phyloP scores from a whole-genome alignment of 2,113 vertebrate genomes.

The Falco punctatus region DNA sequence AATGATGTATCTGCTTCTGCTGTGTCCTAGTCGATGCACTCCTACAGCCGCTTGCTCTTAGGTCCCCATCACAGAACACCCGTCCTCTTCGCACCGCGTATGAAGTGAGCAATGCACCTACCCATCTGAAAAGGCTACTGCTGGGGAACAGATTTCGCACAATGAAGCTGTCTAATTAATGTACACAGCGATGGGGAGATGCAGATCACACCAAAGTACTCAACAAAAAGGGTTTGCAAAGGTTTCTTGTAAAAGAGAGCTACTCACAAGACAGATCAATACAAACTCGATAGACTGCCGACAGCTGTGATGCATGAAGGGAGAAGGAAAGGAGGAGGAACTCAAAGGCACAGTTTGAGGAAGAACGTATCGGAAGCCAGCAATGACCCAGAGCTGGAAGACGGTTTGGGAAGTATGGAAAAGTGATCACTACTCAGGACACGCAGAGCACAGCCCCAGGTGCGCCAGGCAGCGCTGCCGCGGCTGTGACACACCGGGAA shows the following conservation, averaged over 20 bases:
- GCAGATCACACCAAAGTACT: background rate
- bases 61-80: background rate
- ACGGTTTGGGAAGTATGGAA: background rate
- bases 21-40: background rate
- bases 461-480: background rate
- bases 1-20: background rate
- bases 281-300: background rate
- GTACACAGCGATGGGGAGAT: background rate
- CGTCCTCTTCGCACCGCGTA: background rate
- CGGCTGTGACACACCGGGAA: background rate
- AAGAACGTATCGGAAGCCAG: slow-evolving; percentile 11
- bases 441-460: background rate
- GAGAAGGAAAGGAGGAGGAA: background rate
- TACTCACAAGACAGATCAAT: background rate
- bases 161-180: background rate
- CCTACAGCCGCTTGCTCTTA: background rate
- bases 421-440: background rate
- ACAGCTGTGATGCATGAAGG: rapidly evolving
- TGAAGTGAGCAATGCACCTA: background rate
- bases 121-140: background rate
- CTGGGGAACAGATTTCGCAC: background rate
- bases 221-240: background rate
- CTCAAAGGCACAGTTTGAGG: slow-evolving; percentile 51
- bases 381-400: slow-evolving; percentile 31
- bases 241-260: background rate